Base-by-base conservation (phyloP, 2,888 invertebrate genomes). In the Parthenolecanium corni region DNA sequence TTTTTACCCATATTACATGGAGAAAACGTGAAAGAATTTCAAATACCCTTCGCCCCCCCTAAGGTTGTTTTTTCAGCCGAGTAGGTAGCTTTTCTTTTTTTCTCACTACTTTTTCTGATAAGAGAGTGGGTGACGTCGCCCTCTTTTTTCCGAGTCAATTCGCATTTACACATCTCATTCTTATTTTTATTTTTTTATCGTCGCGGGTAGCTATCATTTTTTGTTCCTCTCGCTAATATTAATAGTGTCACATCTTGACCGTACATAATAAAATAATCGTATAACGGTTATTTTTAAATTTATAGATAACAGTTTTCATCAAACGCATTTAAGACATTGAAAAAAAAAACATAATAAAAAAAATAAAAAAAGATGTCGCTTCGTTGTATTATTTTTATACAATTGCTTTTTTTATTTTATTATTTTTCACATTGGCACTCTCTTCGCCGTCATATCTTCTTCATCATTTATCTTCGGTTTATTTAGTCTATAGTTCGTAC, bases 241-340 rank as follows among this genome's bases (percentile, higher is more conserved):
- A 49, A 21, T 21, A 21, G 49, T 49, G 49, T 49, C 49, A 49
- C 49, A 49, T 49, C 49, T 49, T 49, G 49, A 49, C 49, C 49
- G 49, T 49, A 23, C 23, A 49, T 49, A 58, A 58, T 38, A 47
- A 58, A 58, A 58, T 58, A 58, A 58, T 58, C 58, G 58, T 47
- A 58, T 58, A 58, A 58, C 58, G 58, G 58, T 58, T 49, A n/a
- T n/a, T 47, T 36, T 20, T 36, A 58, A 58, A 58, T 58, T 58
- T 58, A 23, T 23, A 49, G 58, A 31, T 58, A 58, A 58, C 58
- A 58, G 58, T 58, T 58, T 46, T 58, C 58, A 58, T 58, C 58
- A 58, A 58, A 58, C 49, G 58, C 58, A 58, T 58, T 58, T 58
- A 58, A 40, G 31, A 31, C 31, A 31, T 31, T 31, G 31, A 9